A percentile compares a stretch with the other conserved stretches of the same genome.
Conservation (phyloP, 1,140 invertebrate genomes). For the Neodiprion lecontei region DNA sequence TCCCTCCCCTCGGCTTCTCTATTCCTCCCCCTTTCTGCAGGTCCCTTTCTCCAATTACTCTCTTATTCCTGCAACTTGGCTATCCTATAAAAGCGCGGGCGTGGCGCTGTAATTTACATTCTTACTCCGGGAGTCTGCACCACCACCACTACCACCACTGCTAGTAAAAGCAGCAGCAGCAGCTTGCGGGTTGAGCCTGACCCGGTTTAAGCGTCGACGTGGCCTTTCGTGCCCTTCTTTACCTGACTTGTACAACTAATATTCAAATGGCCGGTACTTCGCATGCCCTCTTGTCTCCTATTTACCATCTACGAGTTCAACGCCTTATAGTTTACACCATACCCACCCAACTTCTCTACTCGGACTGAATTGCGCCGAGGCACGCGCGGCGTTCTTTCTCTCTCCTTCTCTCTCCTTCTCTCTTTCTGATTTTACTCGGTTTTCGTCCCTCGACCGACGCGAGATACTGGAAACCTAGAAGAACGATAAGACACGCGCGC, state of each 20-base stretch:
- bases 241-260: slow-evolving; percentile 1
- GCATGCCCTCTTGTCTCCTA: background rate
- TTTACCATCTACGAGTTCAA: slow-evolving; percentile 3
- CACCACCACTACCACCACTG: too few species aligned
- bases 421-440: background rate
- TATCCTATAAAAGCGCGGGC: background rate
- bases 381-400: background rate
- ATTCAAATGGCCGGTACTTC: background rate
- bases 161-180: too few species aligned
- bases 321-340: background rate
- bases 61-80: background rate
- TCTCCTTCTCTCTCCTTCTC: too few species aligned
- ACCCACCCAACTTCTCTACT: background rate
- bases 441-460: background rate
- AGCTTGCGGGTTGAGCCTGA: background rate
- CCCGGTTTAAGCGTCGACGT: background rate
- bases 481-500: background rate
- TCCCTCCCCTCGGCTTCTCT: background rate
- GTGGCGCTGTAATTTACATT: background rate
- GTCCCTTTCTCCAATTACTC: background rate
- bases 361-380: background rate
- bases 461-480: background rate
- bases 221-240: background rate
- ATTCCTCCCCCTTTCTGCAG: background rate
- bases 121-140: background rate